Evolutionary conservation across 2,888 invertebrate genomes (phyloP), one percentile per base, ranked within the genome.

Genomic region (Mystacides longicornis): DNA sequence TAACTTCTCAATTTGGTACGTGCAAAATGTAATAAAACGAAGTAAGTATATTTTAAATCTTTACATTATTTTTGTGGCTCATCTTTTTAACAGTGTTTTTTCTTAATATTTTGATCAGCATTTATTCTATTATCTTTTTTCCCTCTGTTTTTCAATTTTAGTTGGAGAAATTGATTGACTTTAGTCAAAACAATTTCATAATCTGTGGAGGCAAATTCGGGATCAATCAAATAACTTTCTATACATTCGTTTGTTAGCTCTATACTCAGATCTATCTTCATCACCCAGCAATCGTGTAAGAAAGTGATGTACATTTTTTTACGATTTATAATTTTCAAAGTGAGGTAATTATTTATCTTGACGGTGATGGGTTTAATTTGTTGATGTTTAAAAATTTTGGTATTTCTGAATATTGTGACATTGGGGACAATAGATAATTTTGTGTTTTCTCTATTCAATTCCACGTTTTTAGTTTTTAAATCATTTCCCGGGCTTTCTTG

Each of bases 181-280:
- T 43, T 45, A 2, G 52, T 19, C n/a, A 48, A 42, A 1, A 46
- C 23, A 21, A 49, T 21, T 19, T 49, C 50, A 11, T 52, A 56
- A 7, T 49, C 31, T 22, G 31, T 52, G 3, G 49, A 27, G 7
- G 31, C 56, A 4, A 20, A 21, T 3, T 27, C 31, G 2, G 49
- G 49, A 9, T 46, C 46, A 9, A 52, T 27, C n/a, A 56, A 23
- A 23, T 50, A 27, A 4, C 23, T 52, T 19, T 56, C 52, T 7
- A 56, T 46, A 45, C 42, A 47, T 18, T 49, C 33, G 14, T 52
- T 43, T 2, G 42, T 45, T 20, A 56, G 19, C 14, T 45, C 31
- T 21, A 56, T 51, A 11, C 56, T 52, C 16, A 56, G 23, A n/a
- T 56, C 52, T 11, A 56, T 37, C 33, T 49, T 52, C 37, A 56